Percentiles rank a stretch among this genome's conserved stretches.
Conservation (phyloP, 2,113 vertebrate genomes). For the Rhabdornis inornatus region DNA sequence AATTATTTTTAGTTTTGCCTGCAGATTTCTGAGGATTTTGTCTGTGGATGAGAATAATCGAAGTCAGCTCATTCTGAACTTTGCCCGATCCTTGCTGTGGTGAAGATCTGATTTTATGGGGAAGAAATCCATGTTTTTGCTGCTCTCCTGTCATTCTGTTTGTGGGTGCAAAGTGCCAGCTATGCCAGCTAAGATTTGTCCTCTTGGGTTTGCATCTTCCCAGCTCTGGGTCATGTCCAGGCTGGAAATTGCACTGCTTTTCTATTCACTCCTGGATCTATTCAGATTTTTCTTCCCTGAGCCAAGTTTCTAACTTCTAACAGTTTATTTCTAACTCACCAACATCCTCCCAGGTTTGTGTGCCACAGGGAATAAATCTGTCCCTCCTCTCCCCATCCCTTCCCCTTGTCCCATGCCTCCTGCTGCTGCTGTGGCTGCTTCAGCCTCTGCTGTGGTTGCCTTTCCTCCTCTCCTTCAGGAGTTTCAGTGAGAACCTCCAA, state of each 20-base stretch:
- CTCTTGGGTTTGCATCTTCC: background rate
- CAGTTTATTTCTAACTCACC: background rate
- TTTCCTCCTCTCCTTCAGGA: background rate
- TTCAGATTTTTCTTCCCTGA: background rate
- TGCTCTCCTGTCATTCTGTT: background rate
- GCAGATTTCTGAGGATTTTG: background rate
- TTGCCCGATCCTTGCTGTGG: background rate
- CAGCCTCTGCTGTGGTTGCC: background rate
- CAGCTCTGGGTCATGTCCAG: background rate
- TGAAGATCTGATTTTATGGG: background rate
- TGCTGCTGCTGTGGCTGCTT: background rate
- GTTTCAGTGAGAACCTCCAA: background rate
- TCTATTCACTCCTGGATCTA: background rate
- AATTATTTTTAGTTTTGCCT: background rate
- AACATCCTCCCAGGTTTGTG: too few relatives aligned
- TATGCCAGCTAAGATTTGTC: background rate
- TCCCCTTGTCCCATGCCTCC: background rate
- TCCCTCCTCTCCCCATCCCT: accelerated
- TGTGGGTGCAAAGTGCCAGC: background rate
- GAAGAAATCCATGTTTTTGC: background rate
- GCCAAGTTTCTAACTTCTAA: background rate
- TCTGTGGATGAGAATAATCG: background rate
- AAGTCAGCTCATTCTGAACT: background rate
- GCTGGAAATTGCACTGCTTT: background rate
- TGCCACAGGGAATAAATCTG: background rate